Conservation (phyloP, 2,888 invertebrate species). For the Heliconius ismenius region DNA sequence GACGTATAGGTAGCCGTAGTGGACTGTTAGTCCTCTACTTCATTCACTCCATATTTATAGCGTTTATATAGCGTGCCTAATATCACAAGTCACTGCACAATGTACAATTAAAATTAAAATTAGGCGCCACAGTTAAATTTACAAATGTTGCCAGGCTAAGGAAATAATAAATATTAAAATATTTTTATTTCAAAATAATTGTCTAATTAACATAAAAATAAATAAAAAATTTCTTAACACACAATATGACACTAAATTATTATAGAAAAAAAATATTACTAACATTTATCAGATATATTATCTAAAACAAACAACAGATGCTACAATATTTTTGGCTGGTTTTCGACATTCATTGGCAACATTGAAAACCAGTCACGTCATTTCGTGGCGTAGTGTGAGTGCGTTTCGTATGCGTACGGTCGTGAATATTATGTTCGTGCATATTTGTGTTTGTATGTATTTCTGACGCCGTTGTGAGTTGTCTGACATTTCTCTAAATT, state of each 20-base stretch:
- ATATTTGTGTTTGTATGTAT: constrained; percentile 64
- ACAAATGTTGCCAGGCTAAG: background rate
- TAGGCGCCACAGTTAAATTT: constrained; percentile 2
- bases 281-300: background rate
- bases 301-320: background rate
- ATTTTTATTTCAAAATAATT: background rate
- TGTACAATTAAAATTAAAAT: background rate
- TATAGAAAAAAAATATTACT: no score
- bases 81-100: no score
- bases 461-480: constrained; percentile 76
- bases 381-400: constrained; percentile 63
- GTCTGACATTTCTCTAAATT: constrained; percentile 71
- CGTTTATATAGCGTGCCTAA: no score
- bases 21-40: no score
- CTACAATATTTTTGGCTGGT: background rate
- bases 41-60: no score
- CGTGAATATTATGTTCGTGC: constrained; percentile 52
- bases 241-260: no score
- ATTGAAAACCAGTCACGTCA: constrained; percentile 62
- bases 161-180: background rate
- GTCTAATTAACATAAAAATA: background rate
- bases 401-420: constrained; percentile 63
- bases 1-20: no score
- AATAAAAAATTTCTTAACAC: background rate
- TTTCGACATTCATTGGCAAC: constrained; percentile 33